A percentile compares a stretch with the other conserved stretches of the same genome.
Evolutionary conservation across 2,888 invertebrate genomes (phyloP).

Genomic region (Xestia ashworthii): DNA sequence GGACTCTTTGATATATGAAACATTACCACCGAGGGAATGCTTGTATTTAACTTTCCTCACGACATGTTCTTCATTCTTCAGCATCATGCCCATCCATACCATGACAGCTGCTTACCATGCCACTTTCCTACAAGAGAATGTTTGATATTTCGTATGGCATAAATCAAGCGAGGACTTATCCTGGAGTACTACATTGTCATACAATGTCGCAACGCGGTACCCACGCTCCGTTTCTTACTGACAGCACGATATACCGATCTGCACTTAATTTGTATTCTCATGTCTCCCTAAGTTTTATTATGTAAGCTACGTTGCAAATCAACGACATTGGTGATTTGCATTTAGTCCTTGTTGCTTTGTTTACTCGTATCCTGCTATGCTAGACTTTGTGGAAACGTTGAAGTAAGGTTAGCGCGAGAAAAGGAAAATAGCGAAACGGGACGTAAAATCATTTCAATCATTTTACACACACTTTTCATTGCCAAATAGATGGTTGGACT

Average conservation of each 20-base stretch:
- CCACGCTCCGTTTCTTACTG: conserved; percentile 69
- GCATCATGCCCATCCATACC: neutral
- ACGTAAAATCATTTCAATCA: no score
- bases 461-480: neutral
- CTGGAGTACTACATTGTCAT: conserved; percentile 43
- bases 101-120: neutral
- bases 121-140: neutral
- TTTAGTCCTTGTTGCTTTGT: conserved; percentile 70
- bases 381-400: conserved; percentile 55
- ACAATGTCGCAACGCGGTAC: conserved; percentile 59
- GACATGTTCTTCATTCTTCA: neutral
- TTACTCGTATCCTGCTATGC: conserved; percentile 48
- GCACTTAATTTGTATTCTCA: conserved; percentile 80
- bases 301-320: conserved; percentile 81
- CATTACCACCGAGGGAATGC: neutral
- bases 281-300: conserved; percentile 74
- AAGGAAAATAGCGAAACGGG: neutral
- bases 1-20: no score
- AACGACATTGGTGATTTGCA: conserved; percentile 77
- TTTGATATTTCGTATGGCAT: neutral
- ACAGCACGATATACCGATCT: conserved; percentile 69
- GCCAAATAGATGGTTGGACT: neutral
- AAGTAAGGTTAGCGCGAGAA: conserved; percentile 6
- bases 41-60: neutral
- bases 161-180: conserved; percentile 32